Conservation (phyloP, 2,888 invertebrate genomes). For the Chymomyza procnemis region DNA sequence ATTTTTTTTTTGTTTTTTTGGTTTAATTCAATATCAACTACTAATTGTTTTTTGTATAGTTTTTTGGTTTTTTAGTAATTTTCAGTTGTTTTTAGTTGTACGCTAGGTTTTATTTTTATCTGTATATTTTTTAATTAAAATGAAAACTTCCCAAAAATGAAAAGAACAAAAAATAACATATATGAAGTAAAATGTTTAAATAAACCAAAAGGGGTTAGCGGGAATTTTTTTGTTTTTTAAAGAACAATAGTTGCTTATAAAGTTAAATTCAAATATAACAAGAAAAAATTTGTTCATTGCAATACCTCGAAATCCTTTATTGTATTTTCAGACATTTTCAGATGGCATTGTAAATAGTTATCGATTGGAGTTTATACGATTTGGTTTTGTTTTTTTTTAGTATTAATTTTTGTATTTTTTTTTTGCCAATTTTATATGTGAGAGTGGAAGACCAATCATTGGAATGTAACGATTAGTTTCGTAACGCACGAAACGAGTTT, state of each 20-base stretch:
- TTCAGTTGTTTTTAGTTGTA: conserved; percentile 19
- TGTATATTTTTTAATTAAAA: conserved; percentile 26
- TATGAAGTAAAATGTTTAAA: conserved; percentile 29
- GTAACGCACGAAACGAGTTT: conserved; percentile 64
- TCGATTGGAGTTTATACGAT: conserved; percentile 32
- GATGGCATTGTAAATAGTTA: conserved; percentile 48
- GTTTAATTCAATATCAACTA: conserved; percentile 49
- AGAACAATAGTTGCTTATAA: conserved; percentile 70
- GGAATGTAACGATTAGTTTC: conserved; percentile 57
- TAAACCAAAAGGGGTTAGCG: conserved; percentile 28
- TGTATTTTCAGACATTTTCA: conserved; percentile 45
- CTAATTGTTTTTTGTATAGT: conserved; percentile 35
- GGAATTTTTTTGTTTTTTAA: conserved; percentile 16
- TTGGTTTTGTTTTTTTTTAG: conserved; percentile 26
- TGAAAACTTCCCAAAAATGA: conserved; percentile 36
- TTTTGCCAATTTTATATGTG: conserved; percentile 26
- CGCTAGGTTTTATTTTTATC: conserved; percentile 33
- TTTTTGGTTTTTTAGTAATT: conserved; percentile 35
- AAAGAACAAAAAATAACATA: conserved; percentile 36
- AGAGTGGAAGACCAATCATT: conserved; percentile 74
- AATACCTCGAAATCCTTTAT: conserved; percentile 79
- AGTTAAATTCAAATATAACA: conserved; percentile 70
- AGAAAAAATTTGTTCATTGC: conserved; percentile 69
- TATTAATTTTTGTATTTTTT: conserved; percentile 24
- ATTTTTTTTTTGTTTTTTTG: too few species aligned